Evolutionary conservation across 2,888 invertebrate species (phyloP), one percentile per base, ranked within the genome.

Genomic region (Ypsolopha scabrella): DNA sequence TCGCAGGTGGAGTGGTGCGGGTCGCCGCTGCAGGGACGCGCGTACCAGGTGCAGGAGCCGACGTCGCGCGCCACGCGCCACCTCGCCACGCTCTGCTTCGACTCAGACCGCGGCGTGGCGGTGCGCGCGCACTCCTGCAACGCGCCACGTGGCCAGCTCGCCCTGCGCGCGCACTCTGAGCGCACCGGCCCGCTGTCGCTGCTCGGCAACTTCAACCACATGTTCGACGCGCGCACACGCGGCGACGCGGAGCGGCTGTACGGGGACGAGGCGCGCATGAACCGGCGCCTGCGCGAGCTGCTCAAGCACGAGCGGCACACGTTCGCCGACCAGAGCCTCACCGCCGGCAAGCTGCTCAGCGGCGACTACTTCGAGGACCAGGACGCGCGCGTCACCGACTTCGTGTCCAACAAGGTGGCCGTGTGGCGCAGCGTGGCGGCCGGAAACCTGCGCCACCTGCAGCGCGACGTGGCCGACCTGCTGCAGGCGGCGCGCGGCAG

Each of bases 191-290:
- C 81, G 59, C 77, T 80, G 57, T 72, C 70, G 55, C 61, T 87
- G 55, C 70, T 87, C 58, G 85, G 82, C 60, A 83, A 80, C 72
- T 80, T 87, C 70, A 75, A 80, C 64, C 75, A 77, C 58, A 80
- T 85, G 85, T 81, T 86, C 69, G 86, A 85, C 70, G 66, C 75
- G 39, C 57, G 55, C 48, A 77, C 75, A 41, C 69, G 80, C 9
- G 63, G 51, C 58, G 77, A 71, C 62, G 80, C 83, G 52, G 76
- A 75, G 58, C 62, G 58, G 1, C 71, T 87, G n/a, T 83, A 71
- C 69, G 65, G 75, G 7, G 80, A 82, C 67, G 78, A 76, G 58
- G 67, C 51, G 34, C 57, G 75, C 11, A 59, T 76, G 56, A 70
- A 66, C 58, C 62, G 69, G n/a, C 68, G 80, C 9, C 64, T 86